Evolutionary conservation across 2,888 invertebrate genomes (phyloP), one percentile per base, ranked within the genome.

Genomic region (Zygaena filipendulae): DNA sequence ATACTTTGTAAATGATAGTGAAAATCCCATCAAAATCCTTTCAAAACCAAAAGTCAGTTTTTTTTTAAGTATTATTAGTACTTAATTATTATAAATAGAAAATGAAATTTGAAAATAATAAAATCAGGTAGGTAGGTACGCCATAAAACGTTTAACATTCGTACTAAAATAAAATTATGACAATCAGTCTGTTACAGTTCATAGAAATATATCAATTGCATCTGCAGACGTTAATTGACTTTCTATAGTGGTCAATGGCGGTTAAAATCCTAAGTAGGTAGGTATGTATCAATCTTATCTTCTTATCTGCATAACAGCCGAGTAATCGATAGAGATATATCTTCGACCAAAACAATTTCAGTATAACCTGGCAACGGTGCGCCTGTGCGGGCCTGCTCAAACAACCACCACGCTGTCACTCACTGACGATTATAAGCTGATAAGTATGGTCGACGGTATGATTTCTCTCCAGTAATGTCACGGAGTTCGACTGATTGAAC

Each of bases 401-500:
- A n/a, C n/a, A n/a, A 52, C 45, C 58, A 52, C 43, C 49, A 46
- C 52, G 48, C 55, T 51, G 66, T 59, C 70, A 66, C 54, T 74
- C 72, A 70, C 61, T 57, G 56, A 49, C 48, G 49, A 51, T 46
- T 42, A 16, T 16, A 16, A 16, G 16, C 7, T 6, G 16, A 7
- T 16, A 7, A 7, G 16, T 16, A 16, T 7, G 7, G 4, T 6
- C 16, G 4, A 40, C 40, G 45, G 49, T n/a, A n/a, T n/a, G 59
- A 67, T 70, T 66, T 72, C 64, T 60, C 68, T 51, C 52, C 58
- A 64, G 62, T 55, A 70, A 68, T 66, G 67, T 71, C 67, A 69
- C 63, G 69, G 61, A 57, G 48, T 56, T 49, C 57, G 60, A 51
- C 54, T 55, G 57, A 49, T 56, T 49, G 58, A 61, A 51, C 54